Percentiles rank a stretch among this genome's conserved stretches.
phyloP scores from a whole-genome alignment of 2,888 invertebrate genomes.

The Sepioteuthis lessoniana region DNA sequence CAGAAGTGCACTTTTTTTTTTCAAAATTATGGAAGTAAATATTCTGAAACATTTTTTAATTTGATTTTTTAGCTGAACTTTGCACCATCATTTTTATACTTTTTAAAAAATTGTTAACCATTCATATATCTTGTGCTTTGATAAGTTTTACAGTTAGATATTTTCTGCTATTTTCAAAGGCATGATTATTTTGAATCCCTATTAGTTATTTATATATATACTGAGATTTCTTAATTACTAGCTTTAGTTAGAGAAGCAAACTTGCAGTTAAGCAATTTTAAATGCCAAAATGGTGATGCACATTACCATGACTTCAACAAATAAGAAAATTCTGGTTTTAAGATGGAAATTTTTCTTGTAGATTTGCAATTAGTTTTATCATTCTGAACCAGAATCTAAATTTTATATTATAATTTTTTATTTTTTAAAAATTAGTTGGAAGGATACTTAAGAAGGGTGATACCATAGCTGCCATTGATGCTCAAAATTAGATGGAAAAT shows the following conservation, averaged over 20 bases:
- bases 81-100: no score
- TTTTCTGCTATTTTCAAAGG: neutral
- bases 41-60: neutral
- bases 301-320: neutral
- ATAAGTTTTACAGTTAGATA: neutral
- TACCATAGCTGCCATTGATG: neutral
- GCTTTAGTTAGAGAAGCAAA: no score
- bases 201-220: neutral
- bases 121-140: neutral
- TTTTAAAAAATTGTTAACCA: neutral
- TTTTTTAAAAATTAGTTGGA: neutral
- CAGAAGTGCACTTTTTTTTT: neutral
- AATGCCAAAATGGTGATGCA: neutral
- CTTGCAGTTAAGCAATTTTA: neutral
- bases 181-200: neutral
- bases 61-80: no score
- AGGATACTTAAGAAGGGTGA: neutral
- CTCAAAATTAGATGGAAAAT: neutral
- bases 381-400: neutral
- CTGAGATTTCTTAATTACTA: neutral
- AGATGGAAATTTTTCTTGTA: neutral
- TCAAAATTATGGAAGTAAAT: neutral
- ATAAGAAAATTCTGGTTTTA: neutral
- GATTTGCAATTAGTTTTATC: neutral
- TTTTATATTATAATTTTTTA: neutral